Percentiles rank a stretch among this genome's conserved stretches.
These are phyloP conservation scores for Rattus norvegicus DNA, from an alignment of 2,113 vertebrate species.

Conservation along the genomic window DNA sequence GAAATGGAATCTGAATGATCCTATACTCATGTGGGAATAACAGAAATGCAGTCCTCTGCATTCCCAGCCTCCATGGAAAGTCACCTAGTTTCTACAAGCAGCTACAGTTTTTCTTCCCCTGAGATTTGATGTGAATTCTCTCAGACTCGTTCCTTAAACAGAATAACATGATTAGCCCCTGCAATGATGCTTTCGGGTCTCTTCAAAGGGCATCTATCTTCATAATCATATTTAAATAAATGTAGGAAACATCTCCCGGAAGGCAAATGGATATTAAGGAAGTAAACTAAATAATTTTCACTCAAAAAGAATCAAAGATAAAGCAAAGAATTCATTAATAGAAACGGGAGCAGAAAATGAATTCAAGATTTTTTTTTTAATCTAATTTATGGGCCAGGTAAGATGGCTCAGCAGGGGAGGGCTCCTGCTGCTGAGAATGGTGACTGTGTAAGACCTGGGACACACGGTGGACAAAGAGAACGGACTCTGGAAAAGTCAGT, in stretches of 20 bases:
- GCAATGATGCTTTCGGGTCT: background rate
- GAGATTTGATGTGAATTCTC: slow-evolving; percentile 6
- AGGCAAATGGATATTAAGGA: background rate
- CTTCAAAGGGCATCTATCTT: background rate
- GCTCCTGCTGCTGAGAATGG: background rate
- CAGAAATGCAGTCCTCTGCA: background rate
- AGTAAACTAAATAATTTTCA: slow-evolving; percentile 47
- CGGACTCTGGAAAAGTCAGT: background rate
- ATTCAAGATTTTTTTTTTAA: background rate
- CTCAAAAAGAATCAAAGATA: slow-evolving; percentile 22
- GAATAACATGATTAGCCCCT: background rate
- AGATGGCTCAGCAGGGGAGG: background rate
- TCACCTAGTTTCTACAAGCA: background rate
- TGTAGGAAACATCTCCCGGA: background rate
- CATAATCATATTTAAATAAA: slow-evolving; percentile 54
- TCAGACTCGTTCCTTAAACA: background rate
- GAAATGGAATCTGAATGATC: slow-evolving; percentile 52
- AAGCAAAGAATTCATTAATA: background rate
- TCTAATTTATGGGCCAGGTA: background rate
- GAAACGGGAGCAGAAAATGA: slow-evolving; percentile 9
- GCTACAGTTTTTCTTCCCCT: background rate
- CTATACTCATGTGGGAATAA: background rate
- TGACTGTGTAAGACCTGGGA: background rate
- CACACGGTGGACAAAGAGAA: background rate
- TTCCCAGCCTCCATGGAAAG: slow-evolving; percentile 23